Base-by-base conservation (phyloP, 2,797 vertebrate genomes). In the Podarcis siculus region DNA sequence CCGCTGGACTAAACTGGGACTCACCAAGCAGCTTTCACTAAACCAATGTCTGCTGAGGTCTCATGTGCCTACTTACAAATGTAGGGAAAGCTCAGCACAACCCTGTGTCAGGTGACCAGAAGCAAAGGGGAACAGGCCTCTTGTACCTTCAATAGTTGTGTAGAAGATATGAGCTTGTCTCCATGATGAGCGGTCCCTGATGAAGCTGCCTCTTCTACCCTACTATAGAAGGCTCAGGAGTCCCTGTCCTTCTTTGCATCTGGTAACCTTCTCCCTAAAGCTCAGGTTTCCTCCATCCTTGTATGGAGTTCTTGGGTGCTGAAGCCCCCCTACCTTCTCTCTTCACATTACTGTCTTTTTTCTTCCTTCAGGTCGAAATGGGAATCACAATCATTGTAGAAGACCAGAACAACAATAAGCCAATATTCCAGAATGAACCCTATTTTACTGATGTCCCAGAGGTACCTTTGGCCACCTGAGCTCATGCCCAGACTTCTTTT, bases 381-480 rank as follows among this genome's bases (percentile, higher is more conserved):
- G 0, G 0, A 0, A 0, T 98, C 21, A 23, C 0, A 0, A 12
- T 99, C 90, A 19, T 98, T 0, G 79, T 99, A 90, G 0, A 0
- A 0, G 98, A 99, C 35, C 95, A 96, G 88, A 99, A 99, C 1
- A 98, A 99, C 96, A 98, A 99, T 0, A 25, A 0, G 0, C 99
- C 99, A 0, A 27, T 95, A 45, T 99, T 99, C 94, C 0, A 67
- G 1, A 0, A 76, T 0, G 8, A 94, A 4, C 93, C 94, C 0
- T 98, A 98, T 85, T 95, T 95, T 5, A 0, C 0, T 2, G 0
- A 1, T 0, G 30, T 98, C 17, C 0, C 0, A 0, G 99, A 99
- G 97, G 99, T 99, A 97, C 94, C 4, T 90, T 15, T 45, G 85
- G 27, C 8, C 72, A 64, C 37, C 4, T 5, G 35, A 23, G 64